Base-by-base conservation (phyloP, 1,140 invertebrate species). In the Macrostomum lignano region DNA sequence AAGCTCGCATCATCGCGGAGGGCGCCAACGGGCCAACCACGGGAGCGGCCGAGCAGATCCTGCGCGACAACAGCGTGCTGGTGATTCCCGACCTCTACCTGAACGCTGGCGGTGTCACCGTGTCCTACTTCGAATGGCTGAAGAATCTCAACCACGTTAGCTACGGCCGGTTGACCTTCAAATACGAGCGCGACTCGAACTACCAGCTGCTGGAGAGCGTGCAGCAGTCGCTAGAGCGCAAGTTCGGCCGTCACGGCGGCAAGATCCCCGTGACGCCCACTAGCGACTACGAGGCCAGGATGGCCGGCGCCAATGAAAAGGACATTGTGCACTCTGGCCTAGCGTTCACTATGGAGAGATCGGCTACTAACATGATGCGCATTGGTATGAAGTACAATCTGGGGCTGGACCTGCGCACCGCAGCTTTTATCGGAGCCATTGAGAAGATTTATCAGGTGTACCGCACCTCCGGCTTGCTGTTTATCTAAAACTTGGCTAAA, bases 91-190 rank as follows among this genome's bases (percentile, higher is more conserved):
- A 60, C 40, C 31, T 60, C 39, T 64, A 52, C 57, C 73, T 88
- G 45, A 94, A 94, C 63, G 82, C 81, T 45, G 86, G 86, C 60
- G 86, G 84, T 77, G 91, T 96, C 3, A 96, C 88, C 13, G 91
- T 98, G 7, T 96, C 86, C 15, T 98, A 93, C 67, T 98, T 98
- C 61, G 91, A 98, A 55, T 96, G 88, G 88, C 65, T 98, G 39
- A 98, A 98, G 63, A 96, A 98, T 63, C 64, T 98, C 25, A 96
- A 96, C 59, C 91, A 98, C 55, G 91, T 98, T 3, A 91, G 81
- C 7, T 98, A 93, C 52, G 91, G 91, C 38, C 68, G 88, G 47
- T 66, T 98, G 33, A 88, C 84, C 5, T 98, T 98, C 63, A 98
- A 98, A 60, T 96, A 98, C 55, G 88, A 96, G 54, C 68, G 74